A percentile compares a stretch with the other conserved stretches of the same genome.
phyloP scores from a whole-genome alignment of 30 jellyfish, hydroid and myxozoan species.

The Chrysaora quinquecirrha region DNA sequence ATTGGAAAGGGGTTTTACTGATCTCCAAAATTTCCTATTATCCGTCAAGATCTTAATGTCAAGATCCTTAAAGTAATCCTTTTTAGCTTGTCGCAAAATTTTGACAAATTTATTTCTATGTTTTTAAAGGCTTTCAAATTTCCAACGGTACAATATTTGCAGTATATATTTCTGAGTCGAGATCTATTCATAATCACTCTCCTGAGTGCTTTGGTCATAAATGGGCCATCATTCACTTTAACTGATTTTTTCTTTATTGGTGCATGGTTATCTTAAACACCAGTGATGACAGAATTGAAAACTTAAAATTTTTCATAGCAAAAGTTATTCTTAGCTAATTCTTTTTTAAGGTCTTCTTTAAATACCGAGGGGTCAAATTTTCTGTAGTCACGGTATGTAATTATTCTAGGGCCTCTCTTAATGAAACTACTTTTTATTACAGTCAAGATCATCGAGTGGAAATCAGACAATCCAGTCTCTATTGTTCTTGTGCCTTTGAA shows the following conservation, averaged over 20 bases:
- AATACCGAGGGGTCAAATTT: constrained; percentile 43
- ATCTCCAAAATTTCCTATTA: no score
- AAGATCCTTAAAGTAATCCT: no score
- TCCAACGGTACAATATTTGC: constrained; percentile 14
- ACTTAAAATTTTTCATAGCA: not conserved
- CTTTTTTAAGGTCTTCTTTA: constrained; percentile 31
- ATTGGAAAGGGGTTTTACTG: no score
- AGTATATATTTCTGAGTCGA: constrained; percentile 5
- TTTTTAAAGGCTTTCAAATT: not conserved
- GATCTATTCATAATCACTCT: constrained; percentile 4
- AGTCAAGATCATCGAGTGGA: constrained; percentile 5
- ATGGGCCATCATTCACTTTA: not conserved
- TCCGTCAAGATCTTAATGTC: no score
- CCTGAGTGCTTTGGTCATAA: constrained; percentile 3
- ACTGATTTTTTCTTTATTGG: constrained; percentile 1
- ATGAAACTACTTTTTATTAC: constrained; percentile 30
- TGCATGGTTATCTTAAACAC: not conserved
- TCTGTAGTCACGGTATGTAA: constrained; percentile 26
- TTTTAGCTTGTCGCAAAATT: no score
- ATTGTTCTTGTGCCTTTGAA: no score
- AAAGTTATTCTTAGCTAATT: not conserved
- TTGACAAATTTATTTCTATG: no score
- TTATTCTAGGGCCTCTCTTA: not conserved
- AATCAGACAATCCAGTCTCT: not conserved
- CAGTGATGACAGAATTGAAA: not conserved